These are phyloP conservation scores for Druon quercuslanigerum DNA, from an alignment of 1,140 invertebrate genomes.

Conservation along the genomic window DNA sequence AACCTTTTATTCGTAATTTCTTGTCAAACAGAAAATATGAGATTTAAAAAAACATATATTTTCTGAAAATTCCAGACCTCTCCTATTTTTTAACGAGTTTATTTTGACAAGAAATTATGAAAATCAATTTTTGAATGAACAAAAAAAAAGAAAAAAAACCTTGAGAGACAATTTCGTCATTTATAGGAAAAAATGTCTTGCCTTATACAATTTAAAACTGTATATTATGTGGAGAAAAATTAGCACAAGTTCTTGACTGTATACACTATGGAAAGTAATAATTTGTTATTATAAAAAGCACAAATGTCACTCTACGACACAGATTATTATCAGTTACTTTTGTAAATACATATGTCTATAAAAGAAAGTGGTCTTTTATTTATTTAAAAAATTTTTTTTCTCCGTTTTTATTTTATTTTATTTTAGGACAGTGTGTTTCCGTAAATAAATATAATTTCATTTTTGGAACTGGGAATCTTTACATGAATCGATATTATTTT, in stretches of 20 bases:
- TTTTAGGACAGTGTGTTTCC: too few species aligned
- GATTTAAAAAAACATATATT: too few species aligned
- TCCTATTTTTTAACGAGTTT: too few species aligned
- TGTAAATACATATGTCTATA: slow-evolving; percentile 12
- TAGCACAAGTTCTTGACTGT: slow-evolving; percentile 27
- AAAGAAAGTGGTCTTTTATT: too few species aligned
- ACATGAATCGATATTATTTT: too few species aligned
- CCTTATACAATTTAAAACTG: slow-evolving; percentile 10
- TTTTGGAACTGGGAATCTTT: too few species aligned
- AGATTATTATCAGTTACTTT: slow-evolving; percentile 21
- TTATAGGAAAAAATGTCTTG: slow-evolving; percentile 30
- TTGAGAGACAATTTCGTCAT: slow-evolving; percentile 12
- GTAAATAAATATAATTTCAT: too few species aligned
- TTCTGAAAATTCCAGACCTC: too few species aligned
- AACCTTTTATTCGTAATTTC: too few species aligned
- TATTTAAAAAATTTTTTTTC: too few species aligned
- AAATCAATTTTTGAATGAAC: background rate
- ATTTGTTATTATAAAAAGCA: slow-evolving; percentile 18
- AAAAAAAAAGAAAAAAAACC: background rate
- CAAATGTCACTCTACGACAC: slow-evolving; percentile 22
- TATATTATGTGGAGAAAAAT: background rate
- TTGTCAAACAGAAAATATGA: too few species aligned
- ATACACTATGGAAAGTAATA: slow-evolving; percentile 25
- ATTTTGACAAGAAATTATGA: slow-evolving; percentile 4
- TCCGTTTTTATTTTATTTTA: too few species aligned